Base-by-base conservation (phyloP, 2,113 vertebrate genomes). In the Cygnus atratus region DNA sequence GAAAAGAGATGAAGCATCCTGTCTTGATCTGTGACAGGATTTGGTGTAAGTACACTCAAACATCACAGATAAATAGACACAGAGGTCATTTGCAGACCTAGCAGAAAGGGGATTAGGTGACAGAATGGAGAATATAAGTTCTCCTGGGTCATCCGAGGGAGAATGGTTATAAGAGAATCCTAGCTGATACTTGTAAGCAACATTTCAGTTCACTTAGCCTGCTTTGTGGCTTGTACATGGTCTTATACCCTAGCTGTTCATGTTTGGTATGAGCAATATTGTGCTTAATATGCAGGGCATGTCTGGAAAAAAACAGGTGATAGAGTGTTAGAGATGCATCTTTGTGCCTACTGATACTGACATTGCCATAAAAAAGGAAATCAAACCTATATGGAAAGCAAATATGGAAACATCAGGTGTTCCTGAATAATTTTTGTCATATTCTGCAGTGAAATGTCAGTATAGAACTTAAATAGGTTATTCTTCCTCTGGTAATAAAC, bases 381-480 rank as follows among this genome's bases (percentile, higher is more conserved):
- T 78, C 39, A 87, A 84, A 68, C 17, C 59, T 37, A 5, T 68
- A 14, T 37, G 55, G 43, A 90, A 88, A 90, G 52, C 43, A 93
- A 29, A 72, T 76, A 46, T 1, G 15, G 52, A 87, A 92, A 31
- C 48, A 44, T 72, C 52, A 54, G 7, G 13, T 84, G 89, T 76
- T 70, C 37, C 54, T 61, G 26, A 84, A 15, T 87, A 66, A 72
- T 67, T 66, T 81, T 87, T 73, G 35, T 63, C 5, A 0, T 63
- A 29, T 21, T 89, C 72, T 55, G 43, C 83, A 93, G 61, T 57
- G 70, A 71, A 61, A 74, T 61, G 29, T 74, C 35, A 24, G 50
- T 18, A 57, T 72, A 26, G 72, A 93, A 39, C 41, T 76, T 29
- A 79, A 87, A 75, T 93, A 91, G 92, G 84, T 92, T 92, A 92